Base-by-base conservation (phyloP, 2,797 vertebrate species). In the Pseudochaenichthys georgianus region DNA sequence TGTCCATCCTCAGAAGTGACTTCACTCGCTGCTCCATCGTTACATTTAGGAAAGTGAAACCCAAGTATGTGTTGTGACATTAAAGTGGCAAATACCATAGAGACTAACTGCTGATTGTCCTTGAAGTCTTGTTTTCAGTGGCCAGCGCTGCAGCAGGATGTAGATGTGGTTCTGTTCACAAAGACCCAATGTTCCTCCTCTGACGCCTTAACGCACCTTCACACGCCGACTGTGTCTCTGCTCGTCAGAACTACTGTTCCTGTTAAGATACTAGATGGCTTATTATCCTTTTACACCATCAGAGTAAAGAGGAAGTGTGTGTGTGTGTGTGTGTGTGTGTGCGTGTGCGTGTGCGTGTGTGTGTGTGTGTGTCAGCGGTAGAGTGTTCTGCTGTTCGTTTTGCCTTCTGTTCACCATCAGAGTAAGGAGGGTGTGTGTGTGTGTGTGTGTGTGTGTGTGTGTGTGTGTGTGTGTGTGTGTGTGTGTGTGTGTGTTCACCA, bases 161-260 rank as follows among this genome's bases (percentile, higher is more conserved):
- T 84, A 85, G 80, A 66, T 79, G 64, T 61, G 67, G 89, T 93
- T 28, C 90, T 93, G 82, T 90, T 90, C 91, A 76, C 64, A 68
- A 77, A 76, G 57, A 84, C 70, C 70, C 75, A 81, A 81, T 69
- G 75, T 85, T 91, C 86, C 85, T 89, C 76, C 80, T 92, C 87
- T 87, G 87, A 92, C 78, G 92, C 93, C 94, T 95, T 95, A 93
- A 92, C 87, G 73, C 81, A 85, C 81, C 77, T 77, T 86, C 77
- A 83, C 69, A 77, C 59, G 78, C 71, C 11, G 51, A 77, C 70
- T 78, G 47, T 64, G 48, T 65, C 13, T 74, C 52, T 78, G 70
- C 75, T 82, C 73, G 42, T 88, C 84, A 87, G 43, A 11, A 78
- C 69, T 78, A 64, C 50, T 72, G 47, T 82, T 41, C 31, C 28